These are phyloP conservation scores for Hippopotamyrus pictus DNA, from an alignment of 2,797 vertebrate genomes.

Conservation along the genomic window DNA sequence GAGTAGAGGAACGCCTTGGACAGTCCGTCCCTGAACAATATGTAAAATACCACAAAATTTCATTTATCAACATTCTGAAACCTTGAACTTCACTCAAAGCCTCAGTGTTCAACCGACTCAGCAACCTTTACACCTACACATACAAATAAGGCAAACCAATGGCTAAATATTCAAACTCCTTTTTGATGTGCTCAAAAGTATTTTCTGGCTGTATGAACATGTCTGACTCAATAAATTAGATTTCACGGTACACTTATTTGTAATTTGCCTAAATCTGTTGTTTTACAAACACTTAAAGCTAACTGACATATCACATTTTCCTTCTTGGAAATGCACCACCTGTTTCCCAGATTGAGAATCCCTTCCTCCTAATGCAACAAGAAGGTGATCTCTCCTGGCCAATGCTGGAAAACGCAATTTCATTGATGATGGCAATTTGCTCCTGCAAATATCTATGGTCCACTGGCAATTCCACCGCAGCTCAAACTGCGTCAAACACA, in stretches of 20 bases:
- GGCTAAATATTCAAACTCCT: background rate
- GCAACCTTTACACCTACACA: background rate
- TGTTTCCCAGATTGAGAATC: background rate
- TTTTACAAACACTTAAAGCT: background rate
- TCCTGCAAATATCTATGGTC: background rate
- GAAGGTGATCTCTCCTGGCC: background rate
- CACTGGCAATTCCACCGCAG: background rate
- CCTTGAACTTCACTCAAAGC: background rate
- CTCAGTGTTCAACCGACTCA: background rate
- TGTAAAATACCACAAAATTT: background rate
- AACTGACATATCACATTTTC: background rate
- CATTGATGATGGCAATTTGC: background rate
- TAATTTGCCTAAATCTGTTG: constrained; percentile 11
- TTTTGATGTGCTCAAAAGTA: background rate
- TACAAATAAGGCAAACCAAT: background rate
- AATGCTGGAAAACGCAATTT: background rate
- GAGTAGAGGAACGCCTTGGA: background rate
- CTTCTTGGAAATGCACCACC: background rate
- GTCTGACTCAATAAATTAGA: constrained; percentile 4
- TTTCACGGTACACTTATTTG: constrained; percentile 9
- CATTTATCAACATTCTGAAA: background rate
- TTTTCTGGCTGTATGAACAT: background rate
- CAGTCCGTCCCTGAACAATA: background rate
- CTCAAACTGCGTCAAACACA: background rate
- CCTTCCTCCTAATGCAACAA: background rate